Evolutionary conservation across 2,113 vertebrate species (phyloP).

Genomic region (Gavia stellata): DNA sequence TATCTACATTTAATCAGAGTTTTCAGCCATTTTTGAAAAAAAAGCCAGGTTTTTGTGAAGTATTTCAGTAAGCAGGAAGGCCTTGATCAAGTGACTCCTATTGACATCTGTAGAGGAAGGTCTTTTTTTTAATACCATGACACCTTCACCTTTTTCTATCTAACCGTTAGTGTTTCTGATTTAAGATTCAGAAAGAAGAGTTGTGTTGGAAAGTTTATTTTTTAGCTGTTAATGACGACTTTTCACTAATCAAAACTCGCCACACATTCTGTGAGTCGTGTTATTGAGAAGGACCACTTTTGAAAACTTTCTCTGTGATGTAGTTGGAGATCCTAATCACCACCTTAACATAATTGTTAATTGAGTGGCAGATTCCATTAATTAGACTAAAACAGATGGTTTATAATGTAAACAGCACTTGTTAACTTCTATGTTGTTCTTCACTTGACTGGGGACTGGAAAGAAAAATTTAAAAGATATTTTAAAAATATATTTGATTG

Average conservation of each 20-base stretch:
- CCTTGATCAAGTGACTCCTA: not conserved
- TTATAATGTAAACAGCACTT: not conserved
- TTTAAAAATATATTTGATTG: not conserved
- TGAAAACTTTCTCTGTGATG: not conserved
- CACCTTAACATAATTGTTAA: not conserved
- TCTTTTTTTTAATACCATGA: not conserved
- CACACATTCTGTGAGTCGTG: not conserved
- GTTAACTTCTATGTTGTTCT: not conserved
- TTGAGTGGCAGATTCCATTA: not conserved
- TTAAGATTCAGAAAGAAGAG: not conserved
- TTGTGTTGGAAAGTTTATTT: not conserved
- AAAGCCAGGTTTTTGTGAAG: not conserved
- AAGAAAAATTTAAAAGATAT: not conserved
- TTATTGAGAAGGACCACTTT: not conserved
- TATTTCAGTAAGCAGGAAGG: not conserved
- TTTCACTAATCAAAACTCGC: slow-evolving; percentile 2
- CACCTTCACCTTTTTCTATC: not conserved
- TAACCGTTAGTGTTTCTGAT: not conserved
- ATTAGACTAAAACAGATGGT: not conserved
- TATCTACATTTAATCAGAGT: not conserved
- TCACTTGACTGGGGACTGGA: not conserved
- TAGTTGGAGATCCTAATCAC: not conserved
- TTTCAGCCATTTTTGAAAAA: not conserved
- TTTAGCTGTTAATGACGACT: not conserved
- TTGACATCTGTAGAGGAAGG: not conserved